Conservation (phyloP, 2,888 invertebrate genomes). For the Mellilla xanthometata region DNA sequence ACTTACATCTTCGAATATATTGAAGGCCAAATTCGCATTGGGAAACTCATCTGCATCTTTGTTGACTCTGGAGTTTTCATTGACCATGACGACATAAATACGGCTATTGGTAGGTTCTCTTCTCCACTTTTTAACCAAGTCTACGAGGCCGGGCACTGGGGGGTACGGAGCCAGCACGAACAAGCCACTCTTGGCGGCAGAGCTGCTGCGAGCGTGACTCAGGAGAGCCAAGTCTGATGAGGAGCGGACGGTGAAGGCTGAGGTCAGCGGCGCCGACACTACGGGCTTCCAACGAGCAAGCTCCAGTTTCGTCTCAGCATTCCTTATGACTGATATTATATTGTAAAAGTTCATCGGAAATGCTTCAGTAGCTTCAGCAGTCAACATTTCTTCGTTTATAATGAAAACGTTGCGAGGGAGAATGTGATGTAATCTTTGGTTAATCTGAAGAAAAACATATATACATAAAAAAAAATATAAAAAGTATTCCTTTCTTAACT, state of each 20-base stretch:
- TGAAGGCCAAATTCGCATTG: slow-evolving; percentile 28
- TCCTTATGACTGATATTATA: slow-evolving; percentile 7
- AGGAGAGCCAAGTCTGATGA: slow-evolving; percentile 28
- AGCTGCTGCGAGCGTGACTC: slow-evolving; percentile 17
- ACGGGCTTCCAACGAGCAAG: slow-evolving; percentile 31
- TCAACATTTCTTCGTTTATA: too few species aligned
- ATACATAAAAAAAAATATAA: too few species aligned
- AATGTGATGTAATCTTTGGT: too few species aligned
- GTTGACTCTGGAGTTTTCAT: slow-evolving; percentile 14
- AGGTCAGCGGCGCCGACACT: slow-evolving; percentile 14
- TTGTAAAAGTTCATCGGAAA: neutral
- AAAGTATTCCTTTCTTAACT: too few species aligned
- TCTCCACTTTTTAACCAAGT: slow-evolving; percentile 34
- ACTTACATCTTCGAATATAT: slow-evolving; percentile 29
- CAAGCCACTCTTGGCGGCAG: slow-evolving; percentile 25
- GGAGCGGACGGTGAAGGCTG: slow-evolving; percentile 12
- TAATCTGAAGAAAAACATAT: too few species aligned
- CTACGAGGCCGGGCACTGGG: slow-evolving; percentile 26
- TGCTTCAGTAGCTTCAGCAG: neutral
- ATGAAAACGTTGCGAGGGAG: too few species aligned
- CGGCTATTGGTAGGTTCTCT: slow-evolving; percentile 26
- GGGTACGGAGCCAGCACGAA: slow-evolving; percentile 33
- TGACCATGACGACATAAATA: slow-evolving; percentile 27
- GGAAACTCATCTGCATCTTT: slow-evolving; percentile 12
- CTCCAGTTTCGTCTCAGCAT: slow-evolving; percentile 21